These are phyloP conservation scores for Triplophysa dalaica DNA, from an alignment of 2,113 vertebrate genomes.

Conservation along the genomic window DNA sequence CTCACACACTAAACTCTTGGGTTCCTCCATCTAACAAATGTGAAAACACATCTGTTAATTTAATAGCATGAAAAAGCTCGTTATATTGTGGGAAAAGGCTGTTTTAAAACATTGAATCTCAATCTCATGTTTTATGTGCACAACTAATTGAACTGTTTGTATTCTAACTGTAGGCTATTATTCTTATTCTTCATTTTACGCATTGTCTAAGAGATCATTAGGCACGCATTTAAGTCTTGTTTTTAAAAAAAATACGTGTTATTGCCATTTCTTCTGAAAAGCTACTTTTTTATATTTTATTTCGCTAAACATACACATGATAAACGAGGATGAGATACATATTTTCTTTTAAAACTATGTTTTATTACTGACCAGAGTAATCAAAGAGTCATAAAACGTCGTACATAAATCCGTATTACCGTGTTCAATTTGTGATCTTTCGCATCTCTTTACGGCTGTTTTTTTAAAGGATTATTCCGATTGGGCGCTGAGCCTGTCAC, in stretches of 20 bases:
- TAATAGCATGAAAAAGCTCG: background rate
- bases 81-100: too few relatives aligned
- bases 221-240: background rate
- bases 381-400: background rate
- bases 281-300: too few relatives aligned
- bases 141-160: too few relatives aligned
- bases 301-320: too few relatives aligned
- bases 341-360: too few relatives aligned
- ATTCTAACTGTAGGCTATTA: too few relatives aligned
- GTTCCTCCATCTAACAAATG: slow-evolving; percentile 14
- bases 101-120: too few relatives aligned
- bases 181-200: background rate
- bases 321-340: too few relatives aligned
- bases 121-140: too few relatives aligned
- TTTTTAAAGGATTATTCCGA: background rate
- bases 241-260: background rate
- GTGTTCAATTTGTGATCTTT: background rate
- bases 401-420: too few relatives aligned
- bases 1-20: background rate
- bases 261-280: too few relatives aligned
- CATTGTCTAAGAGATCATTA: background rate
- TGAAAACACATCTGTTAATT: slow-evolving; percentile 20
- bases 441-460: background rate
- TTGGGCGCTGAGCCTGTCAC: background rate
- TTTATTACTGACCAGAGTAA: background rate